Percentiles rank a stretch among this genome's conserved stretches.
phyloP scores from a whole-genome alignment of 2,888 invertebrate genomes.

The Leucophenga maculata region DNA sequence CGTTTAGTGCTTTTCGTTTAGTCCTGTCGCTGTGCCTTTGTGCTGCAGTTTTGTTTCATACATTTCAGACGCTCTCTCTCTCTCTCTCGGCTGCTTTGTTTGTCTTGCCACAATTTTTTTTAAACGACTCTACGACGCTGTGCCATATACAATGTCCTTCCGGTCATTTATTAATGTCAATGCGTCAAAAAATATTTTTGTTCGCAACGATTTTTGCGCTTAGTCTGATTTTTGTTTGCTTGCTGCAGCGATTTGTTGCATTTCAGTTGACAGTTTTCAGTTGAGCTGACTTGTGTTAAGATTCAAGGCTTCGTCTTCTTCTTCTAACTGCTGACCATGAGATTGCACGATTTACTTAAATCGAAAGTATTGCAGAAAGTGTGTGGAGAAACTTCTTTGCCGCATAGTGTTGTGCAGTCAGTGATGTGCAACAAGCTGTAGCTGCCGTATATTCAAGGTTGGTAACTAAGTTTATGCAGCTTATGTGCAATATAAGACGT shows the following conservation, averaged over 20 bases:
- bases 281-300: conserved; percentile 9
- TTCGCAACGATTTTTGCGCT: conserved; percentile 35
- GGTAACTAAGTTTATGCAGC: too few species aligned
- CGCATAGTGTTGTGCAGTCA: too few species aligned
- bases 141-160: conserved; percentile 64
- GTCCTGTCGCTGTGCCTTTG: conserved; percentile 43
- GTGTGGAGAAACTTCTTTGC: too few species aligned
- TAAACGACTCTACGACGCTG: conserved; percentile 61
- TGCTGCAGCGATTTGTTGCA: conserved; percentile 58
- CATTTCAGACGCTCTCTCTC: too few species aligned
- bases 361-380: too few species aligned
- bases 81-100: conserved; percentile 29
- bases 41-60: conserved; percentile 25
- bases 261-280: conserved; percentile 41
- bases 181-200: conserved; percentile 33
- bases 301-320: too few species aligned
- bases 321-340: not conserved
- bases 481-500: too few species aligned
- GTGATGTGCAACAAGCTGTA: too few species aligned
- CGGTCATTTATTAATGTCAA: conserved; percentile 65
- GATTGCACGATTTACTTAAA: not conserved
- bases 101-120: conserved; percentile 46
- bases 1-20: conserved; percentile 33
- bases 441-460: too few species aligned
- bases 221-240: conserved; percentile 40